phyloP scores from a whole-genome alignment of 2,113 vertebrate genomes.

The Halcyon malimbica region DNA sequence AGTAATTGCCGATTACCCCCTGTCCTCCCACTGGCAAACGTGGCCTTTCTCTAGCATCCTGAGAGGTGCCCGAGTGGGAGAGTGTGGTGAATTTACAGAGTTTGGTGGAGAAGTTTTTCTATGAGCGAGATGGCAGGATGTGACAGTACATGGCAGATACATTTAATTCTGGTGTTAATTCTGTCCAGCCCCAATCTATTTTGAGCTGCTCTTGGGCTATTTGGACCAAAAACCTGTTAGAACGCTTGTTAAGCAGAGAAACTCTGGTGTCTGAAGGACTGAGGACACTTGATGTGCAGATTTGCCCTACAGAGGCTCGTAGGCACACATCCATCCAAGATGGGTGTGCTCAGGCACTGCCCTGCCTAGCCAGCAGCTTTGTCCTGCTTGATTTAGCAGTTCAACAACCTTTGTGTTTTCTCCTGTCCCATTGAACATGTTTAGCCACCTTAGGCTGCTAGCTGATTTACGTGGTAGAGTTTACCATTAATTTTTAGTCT shows the following conservation, averaged over 20 bases:
- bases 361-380: neutral
- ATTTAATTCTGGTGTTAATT: neutral
- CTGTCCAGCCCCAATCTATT: neutral
- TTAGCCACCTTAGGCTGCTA: neutral
- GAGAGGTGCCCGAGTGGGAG: neutral
- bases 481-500: neutral
- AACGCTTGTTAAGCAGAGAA: neutral
- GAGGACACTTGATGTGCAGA: neutral
- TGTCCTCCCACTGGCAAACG: neutral
- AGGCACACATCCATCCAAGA: neutral
- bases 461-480: neutral
- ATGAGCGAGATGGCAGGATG: neutral
- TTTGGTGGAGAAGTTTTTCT: neutral
- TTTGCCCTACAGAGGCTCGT: neutral
- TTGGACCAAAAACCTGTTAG: neutral
- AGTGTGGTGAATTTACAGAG: neutral
- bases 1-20: neutral
- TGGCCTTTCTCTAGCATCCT: neutral
- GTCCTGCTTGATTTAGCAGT: neutral
- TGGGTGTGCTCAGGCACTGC: neutral
- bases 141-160: neutral
- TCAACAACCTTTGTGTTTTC: neutral
- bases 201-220: neutral
- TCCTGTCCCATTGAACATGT: neutral
- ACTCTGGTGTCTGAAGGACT: neutral